Evolutionary conservation across 2,797 vertebrate genomes (phyloP), one percentile per base, ranked within the genome.

Genomic region (Coregonus ussuriensis): DNA sequence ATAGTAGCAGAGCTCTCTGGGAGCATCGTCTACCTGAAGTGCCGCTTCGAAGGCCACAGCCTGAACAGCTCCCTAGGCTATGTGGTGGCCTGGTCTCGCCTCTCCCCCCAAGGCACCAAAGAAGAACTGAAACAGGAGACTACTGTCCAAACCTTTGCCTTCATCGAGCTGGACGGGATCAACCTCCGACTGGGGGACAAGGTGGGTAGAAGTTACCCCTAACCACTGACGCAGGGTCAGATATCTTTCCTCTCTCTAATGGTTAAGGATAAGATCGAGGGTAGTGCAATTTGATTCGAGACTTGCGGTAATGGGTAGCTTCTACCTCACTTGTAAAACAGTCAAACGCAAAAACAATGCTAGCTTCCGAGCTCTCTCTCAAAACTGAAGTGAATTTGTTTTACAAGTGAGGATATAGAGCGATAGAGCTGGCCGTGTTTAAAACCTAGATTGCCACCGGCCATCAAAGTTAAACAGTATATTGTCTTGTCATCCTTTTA

Each of bases 111-210:
- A 71, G 95, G 94, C 77, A 71, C 83, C 78, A 96, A 90, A 86
- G 96, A 98, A 86, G 95, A 98, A 76, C 92, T 98, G 74, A 96
- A 90, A 71, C 93, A 78, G 79, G 97, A 98, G 91, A 96, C 92
- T 79, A 92, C 95, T 63, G 79, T 97, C 83, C 93, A 93, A 83
- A 86, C 89, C 0, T 92, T 92, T 33, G 94, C 95, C 68, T 86
- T 94, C 41, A 94, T 98, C 29, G 96, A 99, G 85, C 81, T 98
- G 83, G 97, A 98, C 67, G 96, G 97, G 9, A 94, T 98, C 88
- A 98, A 96, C 72, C 51, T 98, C 62, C 94, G 95, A 76, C 93
- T 98, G 71, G 96, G 97, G 85, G 97, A 98, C 84, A 95, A 87
- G 92, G 97, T 96, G 93, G 11, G 54, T 54, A 6, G 33, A 71